Percentiles rank a stretch among this genome's conserved stretches.
These are phyloP conservation scores for Drosophila obscura DNA, from an alignment of 1,140 invertebrate species.

Conservation along the genomic window DNA sequence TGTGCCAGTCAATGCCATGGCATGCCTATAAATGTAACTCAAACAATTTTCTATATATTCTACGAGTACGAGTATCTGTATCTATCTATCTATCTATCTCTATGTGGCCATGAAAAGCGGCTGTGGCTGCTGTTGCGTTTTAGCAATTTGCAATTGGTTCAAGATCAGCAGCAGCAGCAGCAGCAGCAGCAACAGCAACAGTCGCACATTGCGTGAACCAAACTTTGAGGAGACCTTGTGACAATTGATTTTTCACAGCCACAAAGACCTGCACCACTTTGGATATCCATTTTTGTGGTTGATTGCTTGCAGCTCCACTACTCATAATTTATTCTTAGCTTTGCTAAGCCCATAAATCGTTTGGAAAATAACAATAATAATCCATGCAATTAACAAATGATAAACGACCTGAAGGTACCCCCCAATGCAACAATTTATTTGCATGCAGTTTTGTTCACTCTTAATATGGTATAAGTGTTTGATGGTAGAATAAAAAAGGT, in stretches of 20 bases:
- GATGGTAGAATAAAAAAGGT: too few species aligned
- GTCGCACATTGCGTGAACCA: constrained; percentile 32
- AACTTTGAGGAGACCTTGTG: constrained; percentile 38
- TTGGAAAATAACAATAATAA: constrained; percentile 32
- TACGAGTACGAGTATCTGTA: constrained; percentile 7
- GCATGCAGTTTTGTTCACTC: too few species aligned
- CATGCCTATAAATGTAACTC: constrained; percentile 61
- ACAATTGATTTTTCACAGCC: constrained; percentile 57
- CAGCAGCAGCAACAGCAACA: constrained; percentile 24
- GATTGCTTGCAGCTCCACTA: constrained; percentile 19
- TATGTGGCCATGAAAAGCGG: constrained; percentile 53
- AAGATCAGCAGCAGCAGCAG: constrained; percentile 61
- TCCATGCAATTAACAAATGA: neutral
- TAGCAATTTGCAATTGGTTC: constrained; percentile 79
- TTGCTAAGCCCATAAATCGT: constrained; percentile 19
- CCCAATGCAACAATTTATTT: too few species aligned
- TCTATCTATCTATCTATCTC: constrained; percentile 16
- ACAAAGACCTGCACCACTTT: constrained; percentile 53
- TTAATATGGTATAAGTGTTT: too few species aligned
- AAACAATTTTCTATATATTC: constrained; percentile 35
- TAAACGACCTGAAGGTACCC: too few species aligned
- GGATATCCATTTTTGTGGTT: constrained; percentile 49
- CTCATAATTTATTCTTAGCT: constrained; percentile 60
- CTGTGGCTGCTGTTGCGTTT: constrained; percentile 41
- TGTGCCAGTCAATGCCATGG: constrained; percentile 52